phyloP scores from a whole-genome alignment of 2,113 vertebrate species.

The Rhinopomastus cyanomelas region DNA sequence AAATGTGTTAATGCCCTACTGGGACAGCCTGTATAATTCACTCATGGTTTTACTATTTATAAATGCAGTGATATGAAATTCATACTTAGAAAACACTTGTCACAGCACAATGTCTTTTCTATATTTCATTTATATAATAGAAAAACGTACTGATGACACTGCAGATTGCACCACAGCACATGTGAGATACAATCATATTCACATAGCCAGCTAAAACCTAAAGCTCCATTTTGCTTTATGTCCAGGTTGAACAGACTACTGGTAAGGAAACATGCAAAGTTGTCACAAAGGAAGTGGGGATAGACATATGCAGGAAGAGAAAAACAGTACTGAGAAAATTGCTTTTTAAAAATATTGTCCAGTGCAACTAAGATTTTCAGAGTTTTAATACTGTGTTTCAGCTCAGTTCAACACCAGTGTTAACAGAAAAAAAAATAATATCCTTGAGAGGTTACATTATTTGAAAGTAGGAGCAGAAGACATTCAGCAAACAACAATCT shows the following conservation, averaged over 20 bases:
- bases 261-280: neutral
- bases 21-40: neutral
- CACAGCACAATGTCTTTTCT: neutral
- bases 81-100: neutral
- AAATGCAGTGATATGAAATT: neutral
- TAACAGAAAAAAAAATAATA: neutral
- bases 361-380: neutral
- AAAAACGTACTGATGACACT: neutral
- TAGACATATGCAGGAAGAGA: neutral
- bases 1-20: neutral
- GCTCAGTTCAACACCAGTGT: neutral
- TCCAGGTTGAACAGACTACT: neutral
- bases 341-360: neutral
- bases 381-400: neutral
- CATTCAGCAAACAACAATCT: neutral
- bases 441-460: neutral
- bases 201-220: neutral
- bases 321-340: neutral
- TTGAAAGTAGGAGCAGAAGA: neutral
- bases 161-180: neutral
- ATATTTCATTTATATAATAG: neutral
- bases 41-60: neutral
- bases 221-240: neutral
- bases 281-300: neutral
- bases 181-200: neutral